phyloP scores from a whole-genome alignment of 2,888 invertebrate genomes.

The Tetramorium bicarinatum region DNA sequence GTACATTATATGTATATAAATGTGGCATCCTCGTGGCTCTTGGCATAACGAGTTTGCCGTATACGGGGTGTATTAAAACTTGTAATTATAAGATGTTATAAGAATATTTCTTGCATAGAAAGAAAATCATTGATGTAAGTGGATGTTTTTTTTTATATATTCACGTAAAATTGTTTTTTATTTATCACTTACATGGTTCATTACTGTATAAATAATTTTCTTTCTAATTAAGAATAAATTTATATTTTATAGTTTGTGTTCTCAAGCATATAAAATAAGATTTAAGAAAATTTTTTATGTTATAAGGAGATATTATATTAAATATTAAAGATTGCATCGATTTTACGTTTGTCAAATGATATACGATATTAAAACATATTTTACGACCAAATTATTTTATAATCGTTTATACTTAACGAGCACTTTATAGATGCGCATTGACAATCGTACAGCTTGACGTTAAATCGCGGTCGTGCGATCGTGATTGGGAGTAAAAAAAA shows the following conservation, averaged over 20 bases:
- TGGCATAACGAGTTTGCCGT: slow-evolving; percentile 53
- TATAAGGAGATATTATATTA: not conserved
- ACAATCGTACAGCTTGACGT: slow-evolving; percentile 72
- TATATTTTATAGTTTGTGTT: not conserved
- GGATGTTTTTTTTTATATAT: not conserved
- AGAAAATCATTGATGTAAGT: not conserved
- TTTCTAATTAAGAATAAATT: not conserved
- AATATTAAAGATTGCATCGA: not conserved
- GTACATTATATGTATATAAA: slow-evolving; percentile 58
- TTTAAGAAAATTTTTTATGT: not conserved
- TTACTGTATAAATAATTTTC: not conserved
- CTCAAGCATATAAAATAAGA: not conserved
- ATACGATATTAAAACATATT: not conserved
- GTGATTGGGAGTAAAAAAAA: slow-evolving; percentile 61
- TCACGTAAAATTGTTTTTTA: not conserved
- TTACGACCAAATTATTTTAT: slow-evolving; percentile 15
- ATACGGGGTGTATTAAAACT: not conserved
- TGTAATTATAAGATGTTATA: not conserved
- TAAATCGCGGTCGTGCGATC: slow-evolving; percentile 71
- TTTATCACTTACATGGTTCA: not conserved
- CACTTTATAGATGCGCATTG: slow-evolving; percentile 56
- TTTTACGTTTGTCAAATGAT: not conserved
- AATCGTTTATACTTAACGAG: slow-evolving; percentile 25
- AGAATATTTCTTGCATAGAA: not conserved
- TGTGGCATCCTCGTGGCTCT: slow-evolving; percentile 50